Conservation (phyloP, 2,888 invertebrate genomes). For the Acleris holmiana region DNA sequence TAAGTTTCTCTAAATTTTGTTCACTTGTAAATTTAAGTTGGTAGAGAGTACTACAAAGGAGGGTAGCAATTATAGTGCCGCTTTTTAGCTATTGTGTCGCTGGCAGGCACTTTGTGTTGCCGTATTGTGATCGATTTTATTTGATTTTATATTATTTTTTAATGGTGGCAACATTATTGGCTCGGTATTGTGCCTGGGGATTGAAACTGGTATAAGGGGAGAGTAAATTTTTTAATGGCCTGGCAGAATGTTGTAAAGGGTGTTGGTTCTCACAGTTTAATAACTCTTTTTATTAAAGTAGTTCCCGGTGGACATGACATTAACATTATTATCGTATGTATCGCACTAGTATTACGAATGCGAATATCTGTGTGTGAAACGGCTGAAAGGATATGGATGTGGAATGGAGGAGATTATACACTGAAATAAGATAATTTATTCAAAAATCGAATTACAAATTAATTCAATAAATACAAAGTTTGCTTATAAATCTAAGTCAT, state of each 20-base stretch:
- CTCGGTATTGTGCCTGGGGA: slow-evolving; percentile 16
- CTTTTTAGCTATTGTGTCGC: slow-evolving; percentile 38
- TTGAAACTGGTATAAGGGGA: slow-evolving; percentile 21
- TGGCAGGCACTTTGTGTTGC: slow-evolving; percentile 31
- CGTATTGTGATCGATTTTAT: slow-evolving; percentile 35
- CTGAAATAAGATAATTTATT: too few relatives aligned
- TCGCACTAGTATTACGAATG: too few relatives aligned
- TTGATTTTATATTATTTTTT: slow-evolving; percentile 36
- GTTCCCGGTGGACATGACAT: background rate
- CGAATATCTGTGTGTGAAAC: too few relatives aligned
- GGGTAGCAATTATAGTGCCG: slow-evolving; percentile 36
- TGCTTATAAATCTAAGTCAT: too few relatives aligned
- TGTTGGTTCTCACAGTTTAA: slow-evolving; percentile 3
- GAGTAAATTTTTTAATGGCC: slow-evolving; percentile 19
- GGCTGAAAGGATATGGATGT: too few relatives aligned
- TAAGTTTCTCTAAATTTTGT: background rate
- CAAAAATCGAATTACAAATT: too few relatives aligned
- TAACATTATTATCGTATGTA: too few relatives aligned
- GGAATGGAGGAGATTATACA: too few relatives aligned
- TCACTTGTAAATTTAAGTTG: slow-evolving; percentile 14
- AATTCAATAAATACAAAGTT: too few relatives aligned
- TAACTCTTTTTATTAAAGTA: slow-evolving; percentile 12
- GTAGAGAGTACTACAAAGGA: slow-evolving; percentile 30
- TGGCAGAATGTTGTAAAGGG: slow-evolving; percentile 5
- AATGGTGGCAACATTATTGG: slow-evolving; percentile 32